phyloP scores from a whole-genome alignment of 2,888 invertebrate species.

The Masnerella sp. region DNA sequence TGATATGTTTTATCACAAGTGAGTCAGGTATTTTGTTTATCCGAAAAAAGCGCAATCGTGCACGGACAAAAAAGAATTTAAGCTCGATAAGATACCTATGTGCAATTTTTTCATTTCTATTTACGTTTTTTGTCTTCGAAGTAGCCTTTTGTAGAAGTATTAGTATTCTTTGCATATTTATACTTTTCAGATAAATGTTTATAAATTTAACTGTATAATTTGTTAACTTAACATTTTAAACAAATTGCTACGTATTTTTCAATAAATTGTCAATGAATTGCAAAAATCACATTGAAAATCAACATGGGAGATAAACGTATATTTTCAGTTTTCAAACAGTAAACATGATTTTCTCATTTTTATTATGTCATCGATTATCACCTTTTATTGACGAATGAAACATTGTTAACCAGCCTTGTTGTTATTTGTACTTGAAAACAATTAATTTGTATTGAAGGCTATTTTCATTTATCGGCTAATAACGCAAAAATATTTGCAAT shows the following conservation, averaged over 20 bases:
- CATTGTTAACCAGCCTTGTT: slow-evolving; percentile 21
- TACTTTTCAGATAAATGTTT: no score
- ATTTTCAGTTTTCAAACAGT: no score
- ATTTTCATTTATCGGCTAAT: slow-evolving; percentile 22
- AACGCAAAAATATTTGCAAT: slow-evolving; percentile 18
- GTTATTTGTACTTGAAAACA: slow-evolving; percentile 39
- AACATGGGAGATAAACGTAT: no score
- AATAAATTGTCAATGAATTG: no score
- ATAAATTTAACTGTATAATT: no score
- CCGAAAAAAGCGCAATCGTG: slow-evolving; percentile 22
- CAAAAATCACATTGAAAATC: no score
- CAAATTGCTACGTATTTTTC: no score
- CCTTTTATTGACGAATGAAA: slow-evolving; percentile 29
- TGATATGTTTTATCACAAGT: slow-evolving; percentile 38
- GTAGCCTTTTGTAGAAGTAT: not conserved
- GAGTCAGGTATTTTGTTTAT: slow-evolving; percentile 38
- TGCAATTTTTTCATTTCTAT: slow-evolving; percentile 10
- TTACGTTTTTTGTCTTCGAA: not conserved
- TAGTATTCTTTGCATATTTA: no score
- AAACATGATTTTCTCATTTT: not conserved
- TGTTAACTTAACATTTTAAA: no score
- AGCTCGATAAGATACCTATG: slow-evolving; percentile 28
- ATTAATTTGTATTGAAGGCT: slow-evolving; percentile 32
- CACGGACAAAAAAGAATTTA: slow-evolving; percentile 26
- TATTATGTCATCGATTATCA: slow-evolving; percentile 9